Evolutionary conservation across 2,888 invertebrate genomes (phyloP).

Genomic region (Torymus texanus): DNA sequence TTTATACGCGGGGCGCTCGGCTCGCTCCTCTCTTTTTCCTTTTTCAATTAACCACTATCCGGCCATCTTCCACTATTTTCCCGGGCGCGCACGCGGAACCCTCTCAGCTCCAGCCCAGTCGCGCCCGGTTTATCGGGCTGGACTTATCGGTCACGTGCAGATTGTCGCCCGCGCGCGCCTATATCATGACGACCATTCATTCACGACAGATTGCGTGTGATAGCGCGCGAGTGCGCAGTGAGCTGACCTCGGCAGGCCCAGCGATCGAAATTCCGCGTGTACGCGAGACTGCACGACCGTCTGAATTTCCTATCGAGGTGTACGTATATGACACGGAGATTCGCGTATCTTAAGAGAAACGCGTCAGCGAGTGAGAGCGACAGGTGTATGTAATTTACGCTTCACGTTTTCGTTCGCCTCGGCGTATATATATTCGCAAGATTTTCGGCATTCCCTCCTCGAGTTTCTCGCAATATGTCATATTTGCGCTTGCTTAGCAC

Average conservation of each 20-base stretch:
- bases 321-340: no score
- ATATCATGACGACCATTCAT: slow-evolving; percentile 48
- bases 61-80: background rate
- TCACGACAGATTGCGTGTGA: slow-evolving; percentile 50
- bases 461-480: background rate
- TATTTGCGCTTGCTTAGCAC: background rate
- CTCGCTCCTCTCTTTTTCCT: background rate
- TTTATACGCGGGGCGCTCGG: slow-evolving; percentile 10
- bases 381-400: slow-evolving; percentile 7
- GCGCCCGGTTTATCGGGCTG: slow-evolving; percentile 50
- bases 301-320: no score
- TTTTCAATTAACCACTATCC: slow-evolving; percentile 23
- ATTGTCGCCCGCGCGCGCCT: slow-evolving; percentile 50
- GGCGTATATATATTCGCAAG: background rate
- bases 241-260: background rate
- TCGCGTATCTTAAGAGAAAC: background rate
- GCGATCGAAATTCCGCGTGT: slow-evolving; percentile 10
- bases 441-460: background rate
- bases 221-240: background rate
- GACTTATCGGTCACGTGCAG: slow-evolving; percentile 59
- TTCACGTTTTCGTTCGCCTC: background rate
- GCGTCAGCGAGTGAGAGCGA: background rate
- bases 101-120: background rate
- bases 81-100: background rate
- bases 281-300: background rate